Conservation (phyloP, 2,113 vertebrate genomes). For the Lagopus muta region DNA sequence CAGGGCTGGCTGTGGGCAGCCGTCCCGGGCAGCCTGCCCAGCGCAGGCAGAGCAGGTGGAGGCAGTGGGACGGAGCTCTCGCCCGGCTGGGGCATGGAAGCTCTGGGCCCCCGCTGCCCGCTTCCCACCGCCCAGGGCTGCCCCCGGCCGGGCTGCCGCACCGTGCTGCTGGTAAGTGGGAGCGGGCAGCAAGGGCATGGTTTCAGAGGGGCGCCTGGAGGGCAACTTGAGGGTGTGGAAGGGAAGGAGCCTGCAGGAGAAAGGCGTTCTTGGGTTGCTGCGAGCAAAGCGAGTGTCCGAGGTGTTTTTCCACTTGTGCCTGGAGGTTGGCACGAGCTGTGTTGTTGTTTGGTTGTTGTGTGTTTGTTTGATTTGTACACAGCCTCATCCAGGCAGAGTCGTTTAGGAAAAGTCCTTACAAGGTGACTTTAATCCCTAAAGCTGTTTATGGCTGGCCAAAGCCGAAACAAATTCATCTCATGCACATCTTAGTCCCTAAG, state of each 20-base stretch:
- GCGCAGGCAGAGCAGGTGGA: constrained; percentile 16
- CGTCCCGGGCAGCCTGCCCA: background rate
- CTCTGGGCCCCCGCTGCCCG: constrained; percentile 40
- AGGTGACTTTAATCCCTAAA: background rate
- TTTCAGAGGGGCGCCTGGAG: rapidly evolving
- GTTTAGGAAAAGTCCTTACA: background rate
- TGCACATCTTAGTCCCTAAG: background rate
- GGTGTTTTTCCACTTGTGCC: background rate
- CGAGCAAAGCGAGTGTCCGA: background rate
- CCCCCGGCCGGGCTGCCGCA: background rate
- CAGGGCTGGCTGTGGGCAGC: background rate
- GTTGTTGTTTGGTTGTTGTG: background rate
- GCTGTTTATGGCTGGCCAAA: background rate
- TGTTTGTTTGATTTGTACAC: background rate
- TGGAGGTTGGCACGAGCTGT: background rate
- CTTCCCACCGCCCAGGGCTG: background rate
- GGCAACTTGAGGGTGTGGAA: background rate
- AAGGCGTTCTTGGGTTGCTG: background rate
- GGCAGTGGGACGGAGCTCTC: background rate
- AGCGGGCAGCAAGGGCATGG: background rate
- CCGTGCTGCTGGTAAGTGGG: constrained; percentile 67
- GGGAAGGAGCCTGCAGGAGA: background rate
- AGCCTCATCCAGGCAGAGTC: background rate
- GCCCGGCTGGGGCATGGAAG: constrained; percentile 11
- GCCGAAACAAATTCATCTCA: background rate